A percentile compares a stretch with the other conserved stretches of the same genome.
Conservation (phyloP, 2,797 vertebrate species). For the Macropodus opercularis region DNA sequence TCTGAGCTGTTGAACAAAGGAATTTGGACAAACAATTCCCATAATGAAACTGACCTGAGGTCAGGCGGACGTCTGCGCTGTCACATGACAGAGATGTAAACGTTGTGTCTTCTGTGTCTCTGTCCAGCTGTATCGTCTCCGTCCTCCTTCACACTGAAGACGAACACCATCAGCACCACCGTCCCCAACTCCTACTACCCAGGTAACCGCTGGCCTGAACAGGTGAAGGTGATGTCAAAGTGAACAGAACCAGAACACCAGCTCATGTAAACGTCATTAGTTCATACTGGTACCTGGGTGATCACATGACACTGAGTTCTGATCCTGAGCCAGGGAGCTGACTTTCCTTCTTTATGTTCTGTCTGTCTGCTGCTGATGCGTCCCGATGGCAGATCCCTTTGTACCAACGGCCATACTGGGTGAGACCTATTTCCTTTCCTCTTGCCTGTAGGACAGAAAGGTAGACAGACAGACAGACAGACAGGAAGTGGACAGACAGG, state of each 20-base stretch:
- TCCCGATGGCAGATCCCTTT: constrained; percentile 87
- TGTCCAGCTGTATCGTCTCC: constrained; percentile 67
- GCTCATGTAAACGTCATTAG: too few species aligned
- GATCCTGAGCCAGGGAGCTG: too few species aligned
- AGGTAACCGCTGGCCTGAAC: constrained; percentile 74
- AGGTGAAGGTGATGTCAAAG: too few species aligned
- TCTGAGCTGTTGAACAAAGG: too few species aligned
- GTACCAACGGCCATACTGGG: constrained; percentile 96
- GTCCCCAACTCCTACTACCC: constrained; percentile 92
- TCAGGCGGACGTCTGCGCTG: too few species aligned
- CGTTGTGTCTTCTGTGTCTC: constrained; percentile 10
- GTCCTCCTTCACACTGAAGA: constrained; percentile 91
- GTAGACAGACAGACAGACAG: constrained; percentile 25
- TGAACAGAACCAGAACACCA: too few species aligned
- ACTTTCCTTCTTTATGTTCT: constrained; percentile 8
- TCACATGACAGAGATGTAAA: too few species aligned
- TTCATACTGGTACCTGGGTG: too few species aligned
- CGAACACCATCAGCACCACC: constrained; percentile 90
- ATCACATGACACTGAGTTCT: too few species aligned
- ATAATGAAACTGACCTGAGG: too few species aligned
- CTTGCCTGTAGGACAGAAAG: constrained; percentile 32
- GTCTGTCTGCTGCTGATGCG: constrained; percentile 45
- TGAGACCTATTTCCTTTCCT: constrained; percentile 85
- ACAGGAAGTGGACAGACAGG: constrained; percentile 37
- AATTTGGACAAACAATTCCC: too few species aligned